Evolutionary conservation across 2,797 vertebrate species (phyloP).

Genomic region (Rhinichthys osculus): DNA sequence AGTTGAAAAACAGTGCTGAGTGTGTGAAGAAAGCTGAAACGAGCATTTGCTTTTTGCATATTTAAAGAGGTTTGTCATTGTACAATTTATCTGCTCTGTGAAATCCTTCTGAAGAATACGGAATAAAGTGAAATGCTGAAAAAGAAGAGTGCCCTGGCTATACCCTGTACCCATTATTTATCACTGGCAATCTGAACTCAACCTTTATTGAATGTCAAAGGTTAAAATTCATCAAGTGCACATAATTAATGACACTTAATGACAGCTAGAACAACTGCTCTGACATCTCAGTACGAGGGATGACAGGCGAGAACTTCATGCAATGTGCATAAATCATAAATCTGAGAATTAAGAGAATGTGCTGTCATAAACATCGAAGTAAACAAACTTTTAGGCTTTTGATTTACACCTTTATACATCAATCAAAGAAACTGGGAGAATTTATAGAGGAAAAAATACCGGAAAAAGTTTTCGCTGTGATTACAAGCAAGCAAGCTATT

Average conservation of each 20-base stretch:
- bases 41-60: neutral
- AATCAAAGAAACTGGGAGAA: neutral
- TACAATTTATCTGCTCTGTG: neutral
- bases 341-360: neutral
- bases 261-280: slow-evolving; percentile 15
- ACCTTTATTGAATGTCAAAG: slow-evolving; percentile 33
- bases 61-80: neutral
- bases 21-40: neutral
- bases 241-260: slow-evolving; percentile 22
- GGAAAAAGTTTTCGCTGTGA: neutral
- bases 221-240: slow-evolving; percentile 32
- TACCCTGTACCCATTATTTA: neutral
- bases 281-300: slow-evolving; percentile 4
- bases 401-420: neutral
- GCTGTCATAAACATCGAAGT: neutral
- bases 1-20: neutral
- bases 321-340: neutral
- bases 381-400: slow-evolving; percentile 2
- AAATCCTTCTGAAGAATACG: neutral
- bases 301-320: neutral
- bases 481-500: neutral
- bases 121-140: neutral
- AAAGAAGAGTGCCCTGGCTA: neutral
- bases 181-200: slow-evolving; percentile 8
- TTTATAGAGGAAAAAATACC: neutral